Conservation (phyloP, 2,797 vertebrate genomes). For the Synaphobranchus kaupii region DNA sequence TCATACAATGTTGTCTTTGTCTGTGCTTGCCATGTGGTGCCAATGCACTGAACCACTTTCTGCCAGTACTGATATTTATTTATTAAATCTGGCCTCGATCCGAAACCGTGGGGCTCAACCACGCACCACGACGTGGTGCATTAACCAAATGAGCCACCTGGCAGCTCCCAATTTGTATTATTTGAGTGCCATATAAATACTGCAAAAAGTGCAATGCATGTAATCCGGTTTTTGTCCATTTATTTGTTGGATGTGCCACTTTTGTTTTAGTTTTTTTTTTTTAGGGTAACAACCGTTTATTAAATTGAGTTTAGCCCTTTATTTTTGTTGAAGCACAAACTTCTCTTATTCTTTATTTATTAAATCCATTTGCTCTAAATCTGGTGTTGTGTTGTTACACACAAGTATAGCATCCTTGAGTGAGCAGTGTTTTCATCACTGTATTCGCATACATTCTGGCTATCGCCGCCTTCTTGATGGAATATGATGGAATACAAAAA, state of each 20-base stretch:
- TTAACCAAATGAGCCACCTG: not conserved
- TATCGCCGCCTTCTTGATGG: too few species aligned
- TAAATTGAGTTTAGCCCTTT: too few species aligned
- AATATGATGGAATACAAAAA: not conserved
- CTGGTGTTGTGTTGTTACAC: not conserved
- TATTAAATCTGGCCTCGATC: not conserved
- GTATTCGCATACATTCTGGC: too few species aligned
- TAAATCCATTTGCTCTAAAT: not conserved
- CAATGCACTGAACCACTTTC: not conserved
- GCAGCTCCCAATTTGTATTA: too few species aligned
- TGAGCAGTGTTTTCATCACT: not conserved
- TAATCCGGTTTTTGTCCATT: too few species aligned
- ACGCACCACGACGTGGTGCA: not conserved
- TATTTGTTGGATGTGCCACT: too few species aligned
- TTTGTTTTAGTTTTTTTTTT: too few species aligned
- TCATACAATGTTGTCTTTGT: constrained; percentile 41
- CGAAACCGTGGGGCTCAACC: too few species aligned
- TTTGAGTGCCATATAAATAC: too few species aligned
- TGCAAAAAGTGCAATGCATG: too few species aligned
- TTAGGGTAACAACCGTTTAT: too few species aligned
- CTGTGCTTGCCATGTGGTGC: constrained; percentile 47
- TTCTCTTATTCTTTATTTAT: not conserved
- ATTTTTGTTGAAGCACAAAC: too few species aligned
- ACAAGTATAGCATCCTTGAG: not conserved
- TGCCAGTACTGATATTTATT: not conserved